A percentile compares a stretch with the other conserved stretches of the same genome.
Evolutionary conservation across 2,888 invertebrate genomes (phyloP).

Genomic region (Stenodera caucasica): DNA sequence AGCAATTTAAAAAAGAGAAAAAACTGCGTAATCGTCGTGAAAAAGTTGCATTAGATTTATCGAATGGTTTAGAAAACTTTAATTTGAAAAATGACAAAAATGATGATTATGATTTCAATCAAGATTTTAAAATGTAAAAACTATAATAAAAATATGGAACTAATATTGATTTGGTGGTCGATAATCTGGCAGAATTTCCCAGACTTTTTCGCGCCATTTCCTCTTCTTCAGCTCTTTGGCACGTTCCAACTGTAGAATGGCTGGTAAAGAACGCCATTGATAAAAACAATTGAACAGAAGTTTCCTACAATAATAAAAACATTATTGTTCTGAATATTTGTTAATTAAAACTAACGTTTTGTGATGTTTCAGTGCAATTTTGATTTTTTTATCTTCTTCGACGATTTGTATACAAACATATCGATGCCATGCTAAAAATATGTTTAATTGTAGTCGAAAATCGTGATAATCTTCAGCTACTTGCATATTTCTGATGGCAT

Average conservation of each 20-base stretch:
- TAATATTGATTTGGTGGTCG: slow-evolving; percentile 53
- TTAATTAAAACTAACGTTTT: slow-evolving; percentile 52
- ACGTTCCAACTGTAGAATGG: slow-evolving; percentile 65
- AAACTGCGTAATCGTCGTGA: slow-evolving; percentile 62
- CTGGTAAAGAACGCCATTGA: slow-evolving; percentile 68
- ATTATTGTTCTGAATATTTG: not conserved
- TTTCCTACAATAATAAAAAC: slow-evolving; percentile 42
- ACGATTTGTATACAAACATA: slow-evolving; percentile 43
- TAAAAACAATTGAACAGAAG: slow-evolving; percentile 55
- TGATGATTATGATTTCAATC: slow-evolving; percentile 64
- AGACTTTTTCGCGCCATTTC: slow-evolving; percentile 71
- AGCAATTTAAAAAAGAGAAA: slow-evolving; percentile 69
- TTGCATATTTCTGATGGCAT: slow-evolving; percentile 61
- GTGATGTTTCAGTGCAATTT: slow-evolving; percentile 56
- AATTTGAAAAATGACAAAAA: slow-evolving; percentile 47
- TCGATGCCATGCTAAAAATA: slow-evolving; percentile 47
- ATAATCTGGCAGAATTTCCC: slow-evolving; percentile 72
- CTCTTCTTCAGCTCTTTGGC: slow-evolving; percentile 69
- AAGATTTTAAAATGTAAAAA: slow-evolving; percentile 57
- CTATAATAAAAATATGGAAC: slow-evolving; percentile 11
- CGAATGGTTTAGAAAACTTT: slow-evolving; percentile 67
- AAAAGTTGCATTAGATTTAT: slow-evolving; percentile 65
- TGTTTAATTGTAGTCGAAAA: slow-evolving; percentile 50
- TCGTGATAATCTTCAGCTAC: slow-evolving; percentile 75
- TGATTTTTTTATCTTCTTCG: slow-evolving; percentile 35